These are phyloP conservation scores for Hypanus sabinus DNA, from an alignment of 2,113 vertebrate species.

Conservation along the genomic window DNA sequence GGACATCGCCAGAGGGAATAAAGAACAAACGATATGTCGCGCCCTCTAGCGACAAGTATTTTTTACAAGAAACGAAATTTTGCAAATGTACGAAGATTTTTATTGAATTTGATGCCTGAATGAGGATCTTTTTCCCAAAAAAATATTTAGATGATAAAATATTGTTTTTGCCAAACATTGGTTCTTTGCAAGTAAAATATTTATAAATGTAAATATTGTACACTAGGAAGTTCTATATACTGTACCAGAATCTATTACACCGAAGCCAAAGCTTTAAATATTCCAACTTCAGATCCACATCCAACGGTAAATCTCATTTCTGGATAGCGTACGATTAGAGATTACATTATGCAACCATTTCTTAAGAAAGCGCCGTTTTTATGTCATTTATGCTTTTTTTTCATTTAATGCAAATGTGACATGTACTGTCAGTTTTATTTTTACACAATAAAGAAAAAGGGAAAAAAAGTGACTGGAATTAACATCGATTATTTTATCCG, in stretches of 20 bases:
- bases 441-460: constrained; percentile 31
- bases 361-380: constrained; percentile 35
- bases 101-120: constrained; percentile 25
- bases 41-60: constrained; percentile 31
- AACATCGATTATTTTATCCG: background rate
- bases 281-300: constrained; percentile 8
- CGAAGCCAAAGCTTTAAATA: constrained; percentile 33
- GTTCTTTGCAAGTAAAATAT: constrained; percentile 18
- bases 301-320: background rate
- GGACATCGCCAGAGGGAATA: background rate
- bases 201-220: constrained; percentile 33
- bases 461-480: background rate
- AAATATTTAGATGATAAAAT: background rate
- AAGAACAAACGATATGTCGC: background rate
- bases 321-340: background rate
- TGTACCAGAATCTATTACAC: constrained; percentile 1
- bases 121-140: background rate
- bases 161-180: constrained; percentile 17
- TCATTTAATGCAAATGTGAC: constrained; percentile 38
- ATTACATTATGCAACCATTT: constrained; percentile 21
- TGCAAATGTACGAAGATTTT: constrained; percentile 7
- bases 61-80: constrained; percentile 27
- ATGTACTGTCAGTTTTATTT: constrained; percentile 38
- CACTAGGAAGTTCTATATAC: background rate
- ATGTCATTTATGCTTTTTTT: constrained; percentile 35